Conservation (phyloP, 2,888 invertebrate genomes). For the Dasysyrphus albostriatus region DNA sequence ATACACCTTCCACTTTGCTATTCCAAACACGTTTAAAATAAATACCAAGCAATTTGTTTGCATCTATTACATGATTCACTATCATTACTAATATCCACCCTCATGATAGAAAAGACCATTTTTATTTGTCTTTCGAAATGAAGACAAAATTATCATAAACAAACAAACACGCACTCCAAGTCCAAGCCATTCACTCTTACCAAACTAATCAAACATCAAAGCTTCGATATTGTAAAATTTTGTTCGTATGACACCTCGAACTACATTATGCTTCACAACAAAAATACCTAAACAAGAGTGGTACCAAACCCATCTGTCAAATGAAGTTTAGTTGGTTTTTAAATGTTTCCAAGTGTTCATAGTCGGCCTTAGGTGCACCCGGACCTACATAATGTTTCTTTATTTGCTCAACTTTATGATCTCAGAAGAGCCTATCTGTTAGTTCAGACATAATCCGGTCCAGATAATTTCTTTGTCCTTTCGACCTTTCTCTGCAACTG, state of each 20-base stretch:
- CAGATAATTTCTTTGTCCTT: not conserved
- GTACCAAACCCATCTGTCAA: not conserved
- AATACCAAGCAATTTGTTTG: not conserved
- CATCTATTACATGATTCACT: conserved; percentile 1
- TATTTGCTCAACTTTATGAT: not conserved
- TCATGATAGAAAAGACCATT: not conserved
- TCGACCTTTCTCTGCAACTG: not conserved
- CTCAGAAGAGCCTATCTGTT: not conserved
- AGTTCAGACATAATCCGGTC: not conserved
- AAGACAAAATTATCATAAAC: conserved; percentile 7
- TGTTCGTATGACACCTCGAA: not conserved
- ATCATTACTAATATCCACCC: not conserved
- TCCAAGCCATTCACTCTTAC: not conserved
- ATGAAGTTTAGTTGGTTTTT: not conserved
- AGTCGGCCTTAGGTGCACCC: not conserved
- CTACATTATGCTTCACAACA: not conserved
- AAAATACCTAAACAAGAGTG: not conserved
- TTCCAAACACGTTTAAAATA: not conserved
- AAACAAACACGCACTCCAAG: not conserved
- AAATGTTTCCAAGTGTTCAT: not conserved
- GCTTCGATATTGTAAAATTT: not conserved
- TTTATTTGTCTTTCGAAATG: conserved; percentile 16
- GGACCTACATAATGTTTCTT: not conserved
- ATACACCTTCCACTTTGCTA: not conserved
- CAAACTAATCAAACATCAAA: not conserved